These are phyloP conservation scores for Pangasianodon hypophthalmus DNA, from an alignment of 2,113 vertebrate species.

Conservation along the genomic window DNA sequence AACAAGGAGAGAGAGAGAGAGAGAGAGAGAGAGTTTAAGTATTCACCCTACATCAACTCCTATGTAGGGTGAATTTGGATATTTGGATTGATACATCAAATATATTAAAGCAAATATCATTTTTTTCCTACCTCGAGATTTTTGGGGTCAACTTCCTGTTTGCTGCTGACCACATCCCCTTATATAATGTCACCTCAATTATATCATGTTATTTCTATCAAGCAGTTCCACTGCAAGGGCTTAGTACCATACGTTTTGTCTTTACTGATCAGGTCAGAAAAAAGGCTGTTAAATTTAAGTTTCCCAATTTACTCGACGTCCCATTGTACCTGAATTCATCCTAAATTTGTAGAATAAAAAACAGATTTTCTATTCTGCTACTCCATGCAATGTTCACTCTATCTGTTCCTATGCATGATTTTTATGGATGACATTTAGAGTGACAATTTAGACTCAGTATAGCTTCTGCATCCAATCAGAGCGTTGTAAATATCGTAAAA, in stretches of 20 bases:
- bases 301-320: not conserved
- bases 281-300: not conserved
- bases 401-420: not conserved
- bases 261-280: too few relatives aligned
- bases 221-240: not conserved
- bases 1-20: not conserved
- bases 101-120: too few relatives aligned
- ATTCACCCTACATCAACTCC: too few relatives aligned
- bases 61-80: not conserved
- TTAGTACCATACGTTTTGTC: not conserved
- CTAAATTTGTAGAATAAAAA: not conserved
- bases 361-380: not conserved
- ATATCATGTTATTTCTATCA: not conserved
- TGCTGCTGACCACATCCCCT: not conserved
- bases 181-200: not conserved
- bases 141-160: too few relatives aligned
- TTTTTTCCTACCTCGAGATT: too few relatives aligned
- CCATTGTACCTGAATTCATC: not conserved
- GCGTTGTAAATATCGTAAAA: not conserved
- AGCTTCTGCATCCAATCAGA: not conserved
- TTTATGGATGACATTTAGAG: not conserved
- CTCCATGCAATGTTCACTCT: not conserved
- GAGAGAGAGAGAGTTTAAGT: not conserved
- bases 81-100: too few relatives aligned
- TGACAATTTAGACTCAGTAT: not conserved